A percentile compares a stretch with the other conserved stretches of the same genome.
Evolutionary conservation across 2,888 invertebrate species (phyloP).

Genomic region (Adelognathus sp.): DNA sequence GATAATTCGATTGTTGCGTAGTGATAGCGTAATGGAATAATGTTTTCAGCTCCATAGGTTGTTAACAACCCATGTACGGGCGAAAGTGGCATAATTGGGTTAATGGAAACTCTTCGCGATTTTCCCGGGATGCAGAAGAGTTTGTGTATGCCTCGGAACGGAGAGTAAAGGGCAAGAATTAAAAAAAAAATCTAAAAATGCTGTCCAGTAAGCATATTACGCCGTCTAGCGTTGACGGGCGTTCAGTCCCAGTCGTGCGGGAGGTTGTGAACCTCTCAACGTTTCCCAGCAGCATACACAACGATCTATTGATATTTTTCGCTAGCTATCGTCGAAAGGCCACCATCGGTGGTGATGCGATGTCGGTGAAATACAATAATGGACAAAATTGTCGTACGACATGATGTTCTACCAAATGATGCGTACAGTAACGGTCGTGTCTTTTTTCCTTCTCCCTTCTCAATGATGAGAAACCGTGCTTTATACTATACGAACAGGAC

Average conservation of each 20-base stretch:
- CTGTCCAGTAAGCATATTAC: too few relatives aligned
- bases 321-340: constrained; percentile 47
- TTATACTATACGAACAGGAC: constrained; percentile 72
- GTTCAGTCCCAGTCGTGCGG: background rate
- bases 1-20: background rate
- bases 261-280: constrained; percentile 15
- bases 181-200: background rate
- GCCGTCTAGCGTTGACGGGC: background rate
- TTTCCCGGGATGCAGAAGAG: background rate
- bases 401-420: too few relatives aligned
- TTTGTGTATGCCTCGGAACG: background rate
- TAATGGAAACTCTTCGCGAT: background rate
- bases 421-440: constrained; percentile 7
- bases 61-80: constrained; percentile 8
- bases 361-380: constrained; percentile 74
- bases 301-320: constrained; percentile 60
- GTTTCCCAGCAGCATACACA: constrained; percentile 30
- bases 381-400: constrained; percentile 59
- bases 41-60: background rate
- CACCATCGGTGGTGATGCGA: constrained; percentile 68
- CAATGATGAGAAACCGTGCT: constrained; percentile 33
- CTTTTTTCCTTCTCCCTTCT: constrained; percentile 14
- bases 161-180: background rate
- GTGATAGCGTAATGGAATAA: background rate
- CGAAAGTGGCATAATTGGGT: constrained; percentile 5